Percentiles rank a stretch among this genome's conserved stretches.
Evolutionary conservation across 2,113 vertebrate genomes (phyloP).

Genomic region (Lucifuga dentata): DNA sequence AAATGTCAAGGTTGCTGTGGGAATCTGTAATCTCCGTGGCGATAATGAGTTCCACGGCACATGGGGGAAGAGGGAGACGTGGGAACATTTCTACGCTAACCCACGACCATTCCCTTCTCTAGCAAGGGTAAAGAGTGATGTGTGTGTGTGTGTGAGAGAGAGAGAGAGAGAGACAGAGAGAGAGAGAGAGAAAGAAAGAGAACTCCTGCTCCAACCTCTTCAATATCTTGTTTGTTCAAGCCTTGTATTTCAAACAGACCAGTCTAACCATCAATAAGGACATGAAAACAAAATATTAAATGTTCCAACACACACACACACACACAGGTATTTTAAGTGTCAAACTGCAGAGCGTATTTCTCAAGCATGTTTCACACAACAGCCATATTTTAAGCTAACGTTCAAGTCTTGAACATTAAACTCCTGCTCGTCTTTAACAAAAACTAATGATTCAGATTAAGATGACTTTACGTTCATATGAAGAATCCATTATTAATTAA

Average conservation of each 20-base stretch:
- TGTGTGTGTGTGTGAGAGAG: neutral
- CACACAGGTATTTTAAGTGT: neutral
- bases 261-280: neutral
- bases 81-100: slow-evolving; percentile 9
- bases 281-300: neutral
- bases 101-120: slow-evolving; percentile 17
- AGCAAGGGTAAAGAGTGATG: neutral
- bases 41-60: slow-evolving; percentile 62
- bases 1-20: slow-evolving; percentile 71
- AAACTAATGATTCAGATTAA: neutral
- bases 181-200: neutral
- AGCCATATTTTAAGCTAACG: too few relatives aligned
- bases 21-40: slow-evolving; percentile 52
- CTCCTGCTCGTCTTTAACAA: too few relatives aligned
- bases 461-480: neutral
- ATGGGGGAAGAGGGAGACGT: slow-evolving; percentile 9
- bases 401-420: too few relatives aligned
- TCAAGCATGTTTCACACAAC: neutral
- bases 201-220: slow-evolving; percentile 7
- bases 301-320: neutral
- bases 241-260: neutral
- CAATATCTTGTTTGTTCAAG: too few relatives aligned
- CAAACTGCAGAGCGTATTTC: neutral
- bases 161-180: neutral
- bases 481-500: neutral